Evolutionary conservation across 37 sponge, comb jelly and placozoan genomes (phyloP).

Genomic region (Beroe ovata): DNA sequence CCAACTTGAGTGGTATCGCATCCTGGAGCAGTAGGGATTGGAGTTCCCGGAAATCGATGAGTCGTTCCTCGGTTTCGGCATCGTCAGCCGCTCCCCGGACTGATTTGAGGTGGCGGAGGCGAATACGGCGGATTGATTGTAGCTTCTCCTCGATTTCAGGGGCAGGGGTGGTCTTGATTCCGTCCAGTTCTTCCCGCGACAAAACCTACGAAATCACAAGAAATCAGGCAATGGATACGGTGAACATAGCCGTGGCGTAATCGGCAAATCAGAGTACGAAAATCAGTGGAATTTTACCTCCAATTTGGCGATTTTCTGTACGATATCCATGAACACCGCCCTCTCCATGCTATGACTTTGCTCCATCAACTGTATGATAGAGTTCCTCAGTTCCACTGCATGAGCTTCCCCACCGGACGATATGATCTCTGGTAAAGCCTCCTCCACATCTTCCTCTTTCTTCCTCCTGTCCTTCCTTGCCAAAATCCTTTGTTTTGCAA

Average conservation of each 20-base stretch:
- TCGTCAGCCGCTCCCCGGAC: background rate
- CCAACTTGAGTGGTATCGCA: background rate
- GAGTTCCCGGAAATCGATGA: constrained; percentile 18
- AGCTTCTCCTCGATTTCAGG: background rate
- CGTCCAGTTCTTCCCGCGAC: background rate
- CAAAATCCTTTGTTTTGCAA: constrained; percentile 54
- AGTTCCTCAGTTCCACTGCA: constrained; percentile 13
- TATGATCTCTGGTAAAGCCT: background rate
- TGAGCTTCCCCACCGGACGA: too few species aligned
- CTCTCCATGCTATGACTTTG: constrained; percentile 2
- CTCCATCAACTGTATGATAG: constrained; percentile 38
- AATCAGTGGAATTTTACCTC: too few species aligned
- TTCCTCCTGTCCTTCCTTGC: constrained; percentile 23
- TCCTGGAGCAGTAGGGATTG: background rate
- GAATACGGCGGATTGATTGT: background rate
- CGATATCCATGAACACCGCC: background rate
- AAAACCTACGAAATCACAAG: too few species aligned
- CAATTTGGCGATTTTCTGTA: background rate
- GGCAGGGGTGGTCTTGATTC: background rate
- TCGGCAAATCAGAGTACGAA: too few species aligned
- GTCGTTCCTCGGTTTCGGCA: background rate
- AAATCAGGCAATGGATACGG: too few species aligned
- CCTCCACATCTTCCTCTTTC: background rate
- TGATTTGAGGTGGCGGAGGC: constrained; percentile 13
- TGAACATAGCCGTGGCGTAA: too few species aligned